These are phyloP conservation scores for Macrosiphum euphorbiae DNA, from an alignment of 2,888 invertebrate genomes.

Conservation along the genomic window DNA sequence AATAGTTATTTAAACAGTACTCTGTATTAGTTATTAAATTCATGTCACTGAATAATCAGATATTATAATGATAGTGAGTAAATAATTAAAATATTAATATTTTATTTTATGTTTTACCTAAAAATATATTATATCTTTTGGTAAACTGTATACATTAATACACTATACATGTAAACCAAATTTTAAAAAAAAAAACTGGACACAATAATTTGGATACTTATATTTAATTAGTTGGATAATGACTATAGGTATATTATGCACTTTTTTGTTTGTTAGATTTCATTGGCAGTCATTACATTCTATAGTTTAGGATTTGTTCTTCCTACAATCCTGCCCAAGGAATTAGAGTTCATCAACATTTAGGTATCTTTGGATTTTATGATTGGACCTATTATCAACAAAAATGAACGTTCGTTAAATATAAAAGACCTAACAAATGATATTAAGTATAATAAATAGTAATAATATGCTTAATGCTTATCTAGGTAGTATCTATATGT, in stretches of 20 bases:
- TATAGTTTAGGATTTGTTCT: background rate
- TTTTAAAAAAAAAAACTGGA: background rate
- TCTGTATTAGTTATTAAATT: background rate
- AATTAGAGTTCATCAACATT: background rate
- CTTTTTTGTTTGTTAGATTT: background rate
- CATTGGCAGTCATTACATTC: background rate
- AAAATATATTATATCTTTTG: background rate
- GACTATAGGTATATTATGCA: background rate
- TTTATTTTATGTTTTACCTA: background rate
- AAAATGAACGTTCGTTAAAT: background rate
- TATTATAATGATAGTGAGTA: background rate
- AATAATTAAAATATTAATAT: background rate
- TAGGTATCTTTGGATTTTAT: background rate
- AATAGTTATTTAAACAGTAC: background rate
- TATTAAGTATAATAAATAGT: background rate
- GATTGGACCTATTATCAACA: background rate
- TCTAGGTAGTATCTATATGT: background rate
- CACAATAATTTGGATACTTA: background rate
- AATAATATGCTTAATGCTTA: background rate
- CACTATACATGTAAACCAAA: background rate
- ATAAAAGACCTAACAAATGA: background rate
- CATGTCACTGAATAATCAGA: background rate
- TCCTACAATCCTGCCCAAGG: background rate
- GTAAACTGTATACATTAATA: background rate
- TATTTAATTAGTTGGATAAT: background rate